phyloP scores from a whole-genome alignment of 2,113 vertebrate species.

The Pseudonaja textilis region DNA sequence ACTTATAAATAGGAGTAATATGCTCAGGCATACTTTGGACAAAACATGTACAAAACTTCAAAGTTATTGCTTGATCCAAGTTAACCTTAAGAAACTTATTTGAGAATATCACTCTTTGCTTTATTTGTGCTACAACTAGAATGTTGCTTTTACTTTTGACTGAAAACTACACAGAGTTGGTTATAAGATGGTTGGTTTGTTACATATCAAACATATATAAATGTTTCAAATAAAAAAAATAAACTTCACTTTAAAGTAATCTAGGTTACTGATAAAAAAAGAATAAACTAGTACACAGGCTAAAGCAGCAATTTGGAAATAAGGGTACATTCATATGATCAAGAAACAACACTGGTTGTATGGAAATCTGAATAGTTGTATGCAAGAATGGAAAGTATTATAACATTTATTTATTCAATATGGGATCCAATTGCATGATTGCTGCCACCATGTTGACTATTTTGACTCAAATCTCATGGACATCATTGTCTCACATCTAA shows the following conservation, averaged over 20 bases:
- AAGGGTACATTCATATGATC: no score
- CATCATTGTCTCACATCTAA: background rate
- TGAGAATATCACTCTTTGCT: background rate
- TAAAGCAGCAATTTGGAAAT: no score
- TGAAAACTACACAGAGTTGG: background rate
- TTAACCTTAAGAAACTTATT: background rate
- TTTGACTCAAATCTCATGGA: background rate
- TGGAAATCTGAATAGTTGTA: background rate
- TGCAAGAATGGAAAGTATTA: background rate
- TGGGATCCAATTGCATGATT: background rate
- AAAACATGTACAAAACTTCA: background rate
- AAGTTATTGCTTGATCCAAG: background rate
- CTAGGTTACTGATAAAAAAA: no score
- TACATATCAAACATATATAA: background rate
- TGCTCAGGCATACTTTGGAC: background rate
- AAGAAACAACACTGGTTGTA: no score
- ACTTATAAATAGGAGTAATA: background rate
- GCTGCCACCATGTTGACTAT: background rate
- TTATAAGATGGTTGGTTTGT: background rate
- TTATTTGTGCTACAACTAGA: background rate
- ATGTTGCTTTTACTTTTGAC: background rate
- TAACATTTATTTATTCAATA: background rate
- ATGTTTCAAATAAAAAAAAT: background rate
- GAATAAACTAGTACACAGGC: no score
- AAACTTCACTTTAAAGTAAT: no score